Conservation (phyloP, 2,113 vertebrate genomes). For the Catagonus wagneri region DNA sequence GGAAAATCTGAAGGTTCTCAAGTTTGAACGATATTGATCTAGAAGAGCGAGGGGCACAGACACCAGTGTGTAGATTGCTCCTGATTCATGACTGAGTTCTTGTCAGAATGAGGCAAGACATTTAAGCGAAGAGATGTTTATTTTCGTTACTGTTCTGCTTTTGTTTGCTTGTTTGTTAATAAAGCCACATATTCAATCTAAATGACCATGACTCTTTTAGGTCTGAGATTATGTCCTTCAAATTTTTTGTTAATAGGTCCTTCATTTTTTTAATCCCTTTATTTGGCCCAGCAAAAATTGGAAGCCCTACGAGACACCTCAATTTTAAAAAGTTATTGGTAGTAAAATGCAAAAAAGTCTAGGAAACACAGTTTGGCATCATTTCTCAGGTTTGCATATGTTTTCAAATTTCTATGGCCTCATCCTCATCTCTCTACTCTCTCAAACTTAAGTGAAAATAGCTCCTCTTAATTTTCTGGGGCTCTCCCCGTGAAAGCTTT, state of each 20-base stretch:
- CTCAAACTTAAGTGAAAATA: background rate
- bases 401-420: conserved; percentile 22
- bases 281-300: background rate
- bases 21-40: background rate
- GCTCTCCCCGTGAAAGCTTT: background rate
- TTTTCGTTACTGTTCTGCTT: background rate
- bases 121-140: background rate
- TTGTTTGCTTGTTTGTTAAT: background rate
- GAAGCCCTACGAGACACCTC: background rate
- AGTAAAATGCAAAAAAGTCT: background rate
- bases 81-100: background rate
- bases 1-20: background rate
- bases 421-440: background rate
- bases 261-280: background rate
- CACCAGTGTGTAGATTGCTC: background rate
- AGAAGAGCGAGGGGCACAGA: background rate
- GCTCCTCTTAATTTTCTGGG: conserved; percentile 31
- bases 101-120: background rate
- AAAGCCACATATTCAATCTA: background rate
- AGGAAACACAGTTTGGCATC: background rate
- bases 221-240: background rate
- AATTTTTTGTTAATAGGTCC: background rate
- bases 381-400: background rate
- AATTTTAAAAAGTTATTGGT: background rate
- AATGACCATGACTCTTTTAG: background rate